A percentile compares a stretch with the other conserved stretches of the same genome.
phyloP scores from a whole-genome alignment of 2,888 invertebrate genomes.

The Eurytoma adleriae region DNA sequence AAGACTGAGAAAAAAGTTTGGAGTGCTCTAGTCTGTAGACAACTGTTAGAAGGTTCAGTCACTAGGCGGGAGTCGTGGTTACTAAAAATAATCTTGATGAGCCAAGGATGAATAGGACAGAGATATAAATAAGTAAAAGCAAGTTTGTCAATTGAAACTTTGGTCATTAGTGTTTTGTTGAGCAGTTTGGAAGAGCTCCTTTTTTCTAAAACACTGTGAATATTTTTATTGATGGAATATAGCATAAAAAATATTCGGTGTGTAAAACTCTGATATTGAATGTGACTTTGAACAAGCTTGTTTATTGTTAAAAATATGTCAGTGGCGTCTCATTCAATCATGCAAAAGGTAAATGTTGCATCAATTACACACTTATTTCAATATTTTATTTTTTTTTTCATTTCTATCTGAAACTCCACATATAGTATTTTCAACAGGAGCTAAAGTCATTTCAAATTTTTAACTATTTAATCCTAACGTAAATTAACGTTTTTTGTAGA shows the following conservation, averaged over 20 bases:
- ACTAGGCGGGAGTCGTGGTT: slow-evolving; percentile 64
- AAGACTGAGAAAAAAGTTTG: slow-evolving; percentile 52
- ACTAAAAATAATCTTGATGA: slow-evolving; percentile 71
- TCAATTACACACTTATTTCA: slow-evolving; percentile 27
- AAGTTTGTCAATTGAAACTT: slow-evolving; percentile 55
- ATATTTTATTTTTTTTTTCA: slow-evolving; percentile 6
- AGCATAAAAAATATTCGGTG: neutral
- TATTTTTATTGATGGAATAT: slow-evolving; percentile 42
- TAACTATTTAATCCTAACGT: slow-evolving; percentile 5
- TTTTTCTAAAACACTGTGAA: slow-evolving; percentile 15
- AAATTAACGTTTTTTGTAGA: slow-evolving; percentile 44
- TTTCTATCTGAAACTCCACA: too few species aligned
- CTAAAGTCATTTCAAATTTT: neutral
- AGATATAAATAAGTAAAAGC: slow-evolving; percentile 70
- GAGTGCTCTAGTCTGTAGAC: slow-evolving; percentile 56
- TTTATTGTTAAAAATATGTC: slow-evolving; percentile 26
- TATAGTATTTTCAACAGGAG: too few species aligned
- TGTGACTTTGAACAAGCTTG: slow-evolving; percentile 13
- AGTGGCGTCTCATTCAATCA: slow-evolving; percentile 31
- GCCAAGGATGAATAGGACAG: slow-evolving; percentile 73
- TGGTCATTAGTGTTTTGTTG: slow-evolving; percentile 51
- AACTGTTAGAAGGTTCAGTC: slow-evolving; percentile 58
- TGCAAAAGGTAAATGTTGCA: slow-evolving; percentile 47
- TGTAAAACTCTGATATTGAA: neutral
- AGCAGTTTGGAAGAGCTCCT: slow-evolving; percentile 29